Evolutionary conservation across 2,888 invertebrate genomes (phyloP).

Genomic region (Eilema griseolum): DNA sequence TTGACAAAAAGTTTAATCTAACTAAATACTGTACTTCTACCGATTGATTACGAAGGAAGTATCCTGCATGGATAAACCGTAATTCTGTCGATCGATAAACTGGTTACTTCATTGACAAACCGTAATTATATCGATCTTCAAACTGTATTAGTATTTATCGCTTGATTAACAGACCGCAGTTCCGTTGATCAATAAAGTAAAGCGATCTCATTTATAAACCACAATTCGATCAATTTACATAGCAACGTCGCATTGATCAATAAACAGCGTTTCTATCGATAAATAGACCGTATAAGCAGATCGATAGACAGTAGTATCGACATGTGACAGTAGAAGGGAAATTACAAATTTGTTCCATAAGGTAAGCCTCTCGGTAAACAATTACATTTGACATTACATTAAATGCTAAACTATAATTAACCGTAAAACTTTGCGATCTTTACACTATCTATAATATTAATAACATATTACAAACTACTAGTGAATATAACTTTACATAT

Average conservation of each 20-base stretch:
- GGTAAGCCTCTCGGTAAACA: constrained; percentile 75
- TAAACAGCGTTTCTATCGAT: background rate
- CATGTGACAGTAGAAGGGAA: constrained; percentile 34
- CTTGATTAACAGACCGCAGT: background rate
- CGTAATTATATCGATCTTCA: background rate
- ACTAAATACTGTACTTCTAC: too few relatives aligned
- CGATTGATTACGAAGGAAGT: too few relatives aligned
- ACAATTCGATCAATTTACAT: background rate
- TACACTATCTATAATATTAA: constrained; percentile 64
- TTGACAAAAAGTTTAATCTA: too few relatives aligned
- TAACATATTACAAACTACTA: constrained; percentile 54
- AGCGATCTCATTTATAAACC: background rate
- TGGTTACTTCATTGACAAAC: too few relatives aligned
- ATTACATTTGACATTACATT: constrained; percentile 60
- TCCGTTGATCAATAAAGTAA: background rate
- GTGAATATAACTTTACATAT: constrained; percentile 57
- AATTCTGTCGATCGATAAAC: background rate
- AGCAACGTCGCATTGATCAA: background rate
- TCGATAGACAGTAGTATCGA: constrained; percentile 8
- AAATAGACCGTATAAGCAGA: background rate
- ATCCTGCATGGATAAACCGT: too few relatives aligned
- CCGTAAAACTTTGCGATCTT: constrained; percentile 67
- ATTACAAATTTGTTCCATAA: constrained; percentile 56
- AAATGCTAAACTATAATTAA: constrained; percentile 74
- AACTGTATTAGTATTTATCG: background rate